These are phyloP conservation scores for rabbit (Oryctolagus cuniculus) DNA, from an alignment of 2,113 vertebrate species.

Conservation along the genomic window mOryCun1.1 NC_091444.1:34055501-34056000, in stretches of 20 bases:
- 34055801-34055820: background rate
- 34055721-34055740: background rate
- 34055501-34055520: background rate
- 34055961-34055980: conserved; percentile 70
- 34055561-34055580: background rate
- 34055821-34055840: background rate
- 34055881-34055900: background rate
- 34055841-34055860: background rate
- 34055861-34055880: background rate
- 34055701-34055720: background rate
- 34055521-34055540: background rate
- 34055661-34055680: background rate
- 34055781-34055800: background rate
- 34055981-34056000: conserved; percentile 49
- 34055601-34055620: background rate
- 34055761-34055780: background rate
- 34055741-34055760: background rate
- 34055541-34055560: background rate
- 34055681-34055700: background rate
- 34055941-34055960: conserved; percentile 34
- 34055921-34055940: accelerated
- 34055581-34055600: background rate
- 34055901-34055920: background rate
- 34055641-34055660: background rate
- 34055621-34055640: background rate